Conservation (phyloP, 2,888 invertebrate species). For the Pandemis cinnamomeana region DNA sequence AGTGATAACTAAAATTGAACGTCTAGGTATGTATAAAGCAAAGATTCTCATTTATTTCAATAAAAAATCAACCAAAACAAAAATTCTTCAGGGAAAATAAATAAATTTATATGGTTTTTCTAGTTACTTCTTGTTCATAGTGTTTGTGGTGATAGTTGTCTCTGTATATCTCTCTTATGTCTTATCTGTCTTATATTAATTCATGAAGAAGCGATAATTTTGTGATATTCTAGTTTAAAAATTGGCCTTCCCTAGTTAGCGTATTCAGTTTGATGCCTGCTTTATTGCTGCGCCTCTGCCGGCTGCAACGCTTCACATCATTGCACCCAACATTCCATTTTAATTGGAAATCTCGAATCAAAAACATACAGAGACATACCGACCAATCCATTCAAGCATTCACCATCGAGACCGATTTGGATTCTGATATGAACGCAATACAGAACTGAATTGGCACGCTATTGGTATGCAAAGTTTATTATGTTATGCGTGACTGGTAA, state of each 20-base stretch:
- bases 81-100: too few relatives aligned
- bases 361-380: conserved; percentile 31
- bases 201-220: too few relatives aligned
- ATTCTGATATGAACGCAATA: conserved; percentile 20
- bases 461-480: conserved; percentile 9
- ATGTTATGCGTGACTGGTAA: background rate
- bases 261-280: conserved; percentile 70
- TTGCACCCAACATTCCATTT: conserved; percentile 56
- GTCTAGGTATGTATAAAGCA: too few relatives aligned
- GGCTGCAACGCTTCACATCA: conserved; percentile 54
- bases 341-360: conserved; percentile 43
- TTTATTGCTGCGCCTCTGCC: conserved; percentile 65
- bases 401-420: conserved; percentile 15
- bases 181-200: too few relatives aligned
- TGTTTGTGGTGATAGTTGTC: too few relatives aligned
- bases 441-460: conserved; percentile 1
- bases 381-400: conserved; percentile 33
- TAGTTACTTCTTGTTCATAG: too few relatives aligned
- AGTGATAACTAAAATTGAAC: too few relatives aligned
- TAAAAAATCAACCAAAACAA: too few relatives aligned
- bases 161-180: too few relatives aligned
- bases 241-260: conserved; percentile 12
- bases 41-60: too few relatives aligned
- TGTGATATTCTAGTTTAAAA: background rate
- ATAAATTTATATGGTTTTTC: too few relatives aligned